Evolutionary conservation across 2,888 invertebrate genomes (phyloP).

Genomic region (Eupeodes latifasciatus): DNA sequence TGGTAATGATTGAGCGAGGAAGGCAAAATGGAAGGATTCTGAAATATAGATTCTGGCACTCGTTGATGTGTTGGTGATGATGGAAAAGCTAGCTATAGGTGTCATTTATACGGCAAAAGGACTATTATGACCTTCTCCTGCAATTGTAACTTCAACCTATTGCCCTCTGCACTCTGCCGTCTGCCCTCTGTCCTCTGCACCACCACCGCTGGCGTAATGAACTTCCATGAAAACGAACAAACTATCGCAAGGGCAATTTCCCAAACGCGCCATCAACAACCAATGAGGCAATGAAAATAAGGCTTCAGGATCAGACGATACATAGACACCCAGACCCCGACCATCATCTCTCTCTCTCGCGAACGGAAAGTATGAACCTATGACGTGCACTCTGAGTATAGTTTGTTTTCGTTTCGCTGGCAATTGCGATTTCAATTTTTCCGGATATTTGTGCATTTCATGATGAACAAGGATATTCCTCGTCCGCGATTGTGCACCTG

Average conservation of each 20-base stretch:
- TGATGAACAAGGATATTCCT: conserved; percentile 38
- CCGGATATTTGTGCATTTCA: conserved; percentile 63
- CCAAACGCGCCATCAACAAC: conserved; percentile 32
- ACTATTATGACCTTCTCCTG: conserved; percentile 15
- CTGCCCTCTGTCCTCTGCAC: no score
- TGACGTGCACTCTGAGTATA: conserved; percentile 24
- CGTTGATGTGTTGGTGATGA: not conserved
- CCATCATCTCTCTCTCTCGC: not conserved
- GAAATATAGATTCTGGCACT: not conserved
- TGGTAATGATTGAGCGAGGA: not conserved
- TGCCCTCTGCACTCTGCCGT: not conserved
- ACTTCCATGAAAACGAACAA: conserved; percentile 25
- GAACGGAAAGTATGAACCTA: not conserved
- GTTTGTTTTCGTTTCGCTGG: conserved; percentile 34
- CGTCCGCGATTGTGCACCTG: not conserved
- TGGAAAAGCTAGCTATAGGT: not conserved
- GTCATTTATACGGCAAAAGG: conserved; percentile 22
- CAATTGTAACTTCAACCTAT: not conserved
- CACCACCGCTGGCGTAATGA: conserved; percentile 8
- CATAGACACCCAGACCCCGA: not conserved
- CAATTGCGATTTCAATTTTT: conserved; percentile 63
- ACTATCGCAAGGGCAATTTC: conserved; percentile 53
- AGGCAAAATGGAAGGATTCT: not conserved
- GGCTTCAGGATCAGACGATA: conserved; percentile 14
- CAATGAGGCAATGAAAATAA: conserved; percentile 20